Percentiles rank a stretch among this genome's conserved stretches.
These are phyloP conservation scores for Ctenochaetus hawaiiensis DNA, from an alignment of 2,797 vertebrate genomes.

Conservation along the genomic window DNA sequence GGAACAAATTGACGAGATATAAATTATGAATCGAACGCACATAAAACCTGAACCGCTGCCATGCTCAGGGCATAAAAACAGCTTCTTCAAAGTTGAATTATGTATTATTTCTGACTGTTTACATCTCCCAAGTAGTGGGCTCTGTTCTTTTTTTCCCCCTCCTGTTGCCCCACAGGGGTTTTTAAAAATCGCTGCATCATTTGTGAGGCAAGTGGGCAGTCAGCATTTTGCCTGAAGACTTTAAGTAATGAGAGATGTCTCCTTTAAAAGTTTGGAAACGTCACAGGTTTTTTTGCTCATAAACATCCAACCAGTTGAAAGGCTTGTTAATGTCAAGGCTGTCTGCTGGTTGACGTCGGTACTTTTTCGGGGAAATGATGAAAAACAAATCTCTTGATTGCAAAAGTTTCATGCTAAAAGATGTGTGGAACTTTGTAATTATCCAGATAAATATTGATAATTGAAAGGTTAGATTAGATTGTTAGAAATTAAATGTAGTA, in stretches of 20 bases:
- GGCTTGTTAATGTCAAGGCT: conserved; percentile 31
- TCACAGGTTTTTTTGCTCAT: conserved; percentile 4
- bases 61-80: neutral
- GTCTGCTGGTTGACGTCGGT: neutral
- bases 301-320: conserved; percentile 21
- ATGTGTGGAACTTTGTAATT: neutral
- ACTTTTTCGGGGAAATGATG: neutral
- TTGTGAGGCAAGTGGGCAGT: conserved; percentile 4
- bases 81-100: conserved; percentile 49
- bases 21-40: conserved; percentile 43
- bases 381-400: conserved; percentile 45
- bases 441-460: neutral
- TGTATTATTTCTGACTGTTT: conserved; percentile 43
- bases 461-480: neutral
- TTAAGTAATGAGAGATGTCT: neutral
- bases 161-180: conserved; percentile 13
- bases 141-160: neutral
- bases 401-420: neutral
- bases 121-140: conserved; percentile 16
- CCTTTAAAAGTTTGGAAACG: conserved; percentile 25
- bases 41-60: conserved; percentile 42
- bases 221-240: conserved; percentile 24
- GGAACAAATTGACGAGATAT: conserved; percentile 52
- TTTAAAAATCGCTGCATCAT: conserved; percentile 56
- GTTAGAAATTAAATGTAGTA: neutral